These are phyloP conservation scores for Apolygus lucorum DNA, from an alignment of 1,140 invertebrate genomes.

Conservation along the genomic window DNA sequence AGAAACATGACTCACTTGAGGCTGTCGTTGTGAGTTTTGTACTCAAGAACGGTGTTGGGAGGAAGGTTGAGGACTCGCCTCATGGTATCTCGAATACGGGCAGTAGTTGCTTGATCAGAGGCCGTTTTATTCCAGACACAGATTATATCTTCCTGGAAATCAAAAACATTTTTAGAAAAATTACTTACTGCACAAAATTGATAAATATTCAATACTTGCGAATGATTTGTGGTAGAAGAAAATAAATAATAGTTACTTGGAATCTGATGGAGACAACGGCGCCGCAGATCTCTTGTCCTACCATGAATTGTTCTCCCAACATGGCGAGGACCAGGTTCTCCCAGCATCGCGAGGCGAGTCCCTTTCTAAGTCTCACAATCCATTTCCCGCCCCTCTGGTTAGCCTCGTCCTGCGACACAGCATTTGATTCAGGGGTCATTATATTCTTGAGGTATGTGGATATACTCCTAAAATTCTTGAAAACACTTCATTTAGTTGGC, in stretches of 20 bases:
- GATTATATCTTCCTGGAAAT: conserved; percentile 86
- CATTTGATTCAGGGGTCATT: too few relatives aligned
- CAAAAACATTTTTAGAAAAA: too few relatives aligned
- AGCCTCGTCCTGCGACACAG: conserved; percentile 81
- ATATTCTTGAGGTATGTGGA: not conserved
- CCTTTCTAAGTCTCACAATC: conserved; percentile 89
- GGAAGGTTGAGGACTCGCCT: conserved; percentile 91
- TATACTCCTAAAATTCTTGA: too few relatives aligned
- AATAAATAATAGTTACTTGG: conserved; percentile 60
- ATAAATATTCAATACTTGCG: too few relatives aligned
- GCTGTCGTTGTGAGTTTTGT: conserved; percentile 75
- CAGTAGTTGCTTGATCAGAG: conserved; percentile 74
- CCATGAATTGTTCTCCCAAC: conserved; percentile 97
- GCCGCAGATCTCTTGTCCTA: conserved; percentile 97
- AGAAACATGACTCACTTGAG: conserved; percentile 32
- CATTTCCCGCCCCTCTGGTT: conserved; percentile 96
- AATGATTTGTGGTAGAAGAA: too few relatives aligned
- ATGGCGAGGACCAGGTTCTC: conserved; percentile 97
- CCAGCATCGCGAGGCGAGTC: conserved; percentile 92
- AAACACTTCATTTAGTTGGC: too few relatives aligned
- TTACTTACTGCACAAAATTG: too few relatives aligned
- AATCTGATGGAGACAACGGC: conserved; percentile 90
- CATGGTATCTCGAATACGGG: conserved; percentile 86
- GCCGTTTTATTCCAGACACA: conserved; percentile 97
- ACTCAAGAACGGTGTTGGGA: conserved; percentile 85